Evolutionary conservation across 2,888 invertebrate species (phyloP).

Genomic region (Brenthis daphne): DNA sequence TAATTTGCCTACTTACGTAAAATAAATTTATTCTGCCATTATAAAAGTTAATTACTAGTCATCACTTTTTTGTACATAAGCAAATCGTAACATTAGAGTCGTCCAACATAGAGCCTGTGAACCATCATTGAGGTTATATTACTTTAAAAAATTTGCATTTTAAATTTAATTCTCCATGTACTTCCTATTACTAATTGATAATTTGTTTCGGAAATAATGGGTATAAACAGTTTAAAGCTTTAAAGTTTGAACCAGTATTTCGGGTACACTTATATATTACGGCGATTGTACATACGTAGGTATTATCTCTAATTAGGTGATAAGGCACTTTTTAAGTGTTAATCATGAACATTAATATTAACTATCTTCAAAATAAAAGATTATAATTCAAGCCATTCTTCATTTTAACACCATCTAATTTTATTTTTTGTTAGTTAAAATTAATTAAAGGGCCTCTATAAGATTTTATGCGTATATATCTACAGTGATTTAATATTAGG

Average conservation of each 20-base stretch:
- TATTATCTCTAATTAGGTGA: conserved; percentile 8
- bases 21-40: conserved; percentile 15
- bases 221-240: background rate
- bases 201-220: background rate
- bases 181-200: background rate
- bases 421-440: background rate
- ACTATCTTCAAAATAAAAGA: conserved; percentile 6
- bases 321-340: conserved; percentile 3
- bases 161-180: background rate
- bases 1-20: conserved; percentile 16
- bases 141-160: conserved; percentile 1
- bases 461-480: background rate
- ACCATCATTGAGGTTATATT: conserved; percentile 9
- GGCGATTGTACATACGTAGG: no score
- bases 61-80: conserved; percentile 19
- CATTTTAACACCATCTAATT: conserved; percentile 11
- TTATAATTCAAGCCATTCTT: conserved; percentile 3
- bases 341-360: conserved; percentile 13
- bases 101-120: conserved; percentile 11
- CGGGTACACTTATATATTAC: background rate
- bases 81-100: conserved; percentile 15
- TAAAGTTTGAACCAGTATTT: background rate
- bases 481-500: conserved; percentile 5
- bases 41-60: conserved; percentile 20
- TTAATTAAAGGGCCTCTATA: conserved; percentile 11